Percentiles rank a stretch among this genome's conserved stretches.
Evolutionary conservation across 2,888 invertebrate species (phyloP).

Genomic region (Tuberolachnus salignus): DNA sequence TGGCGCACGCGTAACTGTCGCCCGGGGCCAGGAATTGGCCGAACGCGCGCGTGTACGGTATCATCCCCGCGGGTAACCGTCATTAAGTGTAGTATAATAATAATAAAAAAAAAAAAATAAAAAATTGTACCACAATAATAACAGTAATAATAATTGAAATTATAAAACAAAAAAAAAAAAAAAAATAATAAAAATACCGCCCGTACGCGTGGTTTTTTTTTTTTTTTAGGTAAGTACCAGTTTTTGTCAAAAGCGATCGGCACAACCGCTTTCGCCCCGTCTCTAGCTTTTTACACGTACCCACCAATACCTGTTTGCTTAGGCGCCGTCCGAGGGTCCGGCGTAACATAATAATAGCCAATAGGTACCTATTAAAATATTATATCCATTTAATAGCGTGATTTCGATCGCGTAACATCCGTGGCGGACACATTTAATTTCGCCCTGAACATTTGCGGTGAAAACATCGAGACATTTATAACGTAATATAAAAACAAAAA

Average conservation of each 20-base stretch:
- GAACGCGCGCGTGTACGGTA: not conserved
- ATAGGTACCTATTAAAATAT: too few relatives aligned
- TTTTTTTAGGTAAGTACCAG: not conserved
- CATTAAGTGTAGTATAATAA: not conserved
- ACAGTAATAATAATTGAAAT: not conserved
- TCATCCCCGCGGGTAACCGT: constrained; percentile 19
- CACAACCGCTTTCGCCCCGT: not conserved
- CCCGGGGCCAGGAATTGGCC: constrained; percentile 32
- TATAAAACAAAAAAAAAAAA: not conserved
- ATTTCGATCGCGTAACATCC: too few relatives aligned
- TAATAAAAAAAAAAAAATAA: constrained; percentile 22
- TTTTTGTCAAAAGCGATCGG: not conserved
- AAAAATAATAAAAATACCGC: too few relatives aligned
- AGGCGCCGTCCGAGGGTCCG: too few relatives aligned
- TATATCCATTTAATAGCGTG: too few relatives aligned
- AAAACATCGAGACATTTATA: too few relatives aligned
- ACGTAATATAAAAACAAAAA: too few relatives aligned
- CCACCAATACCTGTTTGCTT: too few relatives aligned
- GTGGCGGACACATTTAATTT: too few relatives aligned
- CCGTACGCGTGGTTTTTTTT: constrained; percentile 26
- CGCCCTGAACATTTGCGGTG: too few relatives aligned
- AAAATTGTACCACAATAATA: constrained; percentile 16
- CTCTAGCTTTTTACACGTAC: not conserved
- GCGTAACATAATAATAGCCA: too few relatives aligned
- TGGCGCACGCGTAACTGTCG: constrained; percentile 23